phyloP scores from a whole-genome alignment of 35 echinoderm and acorn worm species.

The Lytechinus pictus region DNA sequence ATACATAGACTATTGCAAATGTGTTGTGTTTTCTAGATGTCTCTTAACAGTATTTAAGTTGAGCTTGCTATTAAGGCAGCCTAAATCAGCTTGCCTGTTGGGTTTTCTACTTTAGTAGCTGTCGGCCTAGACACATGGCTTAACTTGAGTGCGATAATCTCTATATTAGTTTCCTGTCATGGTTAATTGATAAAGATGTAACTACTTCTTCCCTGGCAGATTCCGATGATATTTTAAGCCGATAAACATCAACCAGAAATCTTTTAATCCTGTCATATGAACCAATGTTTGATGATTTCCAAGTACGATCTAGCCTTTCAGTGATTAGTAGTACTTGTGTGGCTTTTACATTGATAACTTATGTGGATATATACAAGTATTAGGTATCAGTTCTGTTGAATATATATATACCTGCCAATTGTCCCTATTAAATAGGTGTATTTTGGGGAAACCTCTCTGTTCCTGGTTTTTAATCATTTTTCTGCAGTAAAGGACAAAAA shows the following conservation, averaged over 20 bases:
- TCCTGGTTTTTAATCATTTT: too few species aligned
- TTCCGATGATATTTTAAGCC: background rate
- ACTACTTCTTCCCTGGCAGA: background rate
- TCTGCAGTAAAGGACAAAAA: too few species aligned
- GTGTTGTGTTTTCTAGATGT: background rate
- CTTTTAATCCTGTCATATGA: background rate
- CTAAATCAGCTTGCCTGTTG: background rate
- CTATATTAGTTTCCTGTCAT: background rate
- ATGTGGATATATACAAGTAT: too few species aligned
- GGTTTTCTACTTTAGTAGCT: background rate
- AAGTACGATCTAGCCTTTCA: background rate
- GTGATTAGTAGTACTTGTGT: background rate
- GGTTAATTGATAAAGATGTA: background rate
- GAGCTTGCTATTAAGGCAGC: background rate
- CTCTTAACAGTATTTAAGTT: background rate
- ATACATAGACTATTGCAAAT: too few species aligned
- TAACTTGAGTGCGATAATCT: background rate
- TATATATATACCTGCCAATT: too few species aligned
- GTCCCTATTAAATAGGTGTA: too few species aligned
- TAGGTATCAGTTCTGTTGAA: too few species aligned
- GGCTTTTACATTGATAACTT: background rate
- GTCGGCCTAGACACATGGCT: background rate
- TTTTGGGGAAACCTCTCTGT: too few species aligned
- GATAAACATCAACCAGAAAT: background rate
- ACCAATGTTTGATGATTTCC: background rate